Percentiles rank a stretch among this genome's conserved stretches.
Evolutionary conservation across 2,888 invertebrate species (phyloP).

Genomic region (Clitarchus hookeri): DNA sequence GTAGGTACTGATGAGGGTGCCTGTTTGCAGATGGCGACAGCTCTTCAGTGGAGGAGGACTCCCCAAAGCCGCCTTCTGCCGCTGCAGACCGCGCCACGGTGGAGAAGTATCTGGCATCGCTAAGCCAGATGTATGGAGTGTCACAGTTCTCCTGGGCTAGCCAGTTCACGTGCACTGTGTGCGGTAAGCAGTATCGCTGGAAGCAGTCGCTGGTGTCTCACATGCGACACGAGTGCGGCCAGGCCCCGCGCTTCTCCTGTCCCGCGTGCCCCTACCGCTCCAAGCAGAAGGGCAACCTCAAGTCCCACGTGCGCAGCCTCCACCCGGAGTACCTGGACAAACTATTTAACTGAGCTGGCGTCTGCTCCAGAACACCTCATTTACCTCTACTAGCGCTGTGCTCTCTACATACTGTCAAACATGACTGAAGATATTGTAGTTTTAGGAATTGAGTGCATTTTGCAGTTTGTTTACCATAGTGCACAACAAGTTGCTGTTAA

Average conservation of each 20-base stretch:
- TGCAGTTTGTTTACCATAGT: too few species aligned
- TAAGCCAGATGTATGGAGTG: background rate
- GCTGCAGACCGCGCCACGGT: background rate
- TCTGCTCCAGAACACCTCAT: background rate
- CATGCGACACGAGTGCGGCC: conserved; percentile 54
- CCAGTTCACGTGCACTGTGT: conserved; percentile 50
- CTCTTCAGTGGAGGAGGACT: background rate
- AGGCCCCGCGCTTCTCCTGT: conserved; percentile 53
- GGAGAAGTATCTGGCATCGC: background rate
- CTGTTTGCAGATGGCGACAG: background rate
- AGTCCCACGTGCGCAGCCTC: conserved; percentile 41
- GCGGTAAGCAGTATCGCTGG: conserved; percentile 53
- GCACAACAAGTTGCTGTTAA: too few species aligned
- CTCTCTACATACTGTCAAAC: too few species aligned
- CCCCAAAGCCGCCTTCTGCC: background rate
- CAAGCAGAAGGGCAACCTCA: conserved; percentile 38
- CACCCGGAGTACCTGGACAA: conserved; percentile 20
- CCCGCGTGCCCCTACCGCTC: conserved; percentile 49
- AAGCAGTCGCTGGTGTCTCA: conserved; percentile 53
- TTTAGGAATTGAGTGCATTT: too few species aligned
- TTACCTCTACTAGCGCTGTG: too few species aligned
- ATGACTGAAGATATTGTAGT: too few species aligned
- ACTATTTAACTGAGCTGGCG: background rate
- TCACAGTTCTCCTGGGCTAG: background rate
- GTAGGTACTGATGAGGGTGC: background rate